These are phyloP conservation scores for Myripristis murdjan DNA, from an alignment of 2,797 vertebrate genomes.

Conservation along the genomic window DNA sequence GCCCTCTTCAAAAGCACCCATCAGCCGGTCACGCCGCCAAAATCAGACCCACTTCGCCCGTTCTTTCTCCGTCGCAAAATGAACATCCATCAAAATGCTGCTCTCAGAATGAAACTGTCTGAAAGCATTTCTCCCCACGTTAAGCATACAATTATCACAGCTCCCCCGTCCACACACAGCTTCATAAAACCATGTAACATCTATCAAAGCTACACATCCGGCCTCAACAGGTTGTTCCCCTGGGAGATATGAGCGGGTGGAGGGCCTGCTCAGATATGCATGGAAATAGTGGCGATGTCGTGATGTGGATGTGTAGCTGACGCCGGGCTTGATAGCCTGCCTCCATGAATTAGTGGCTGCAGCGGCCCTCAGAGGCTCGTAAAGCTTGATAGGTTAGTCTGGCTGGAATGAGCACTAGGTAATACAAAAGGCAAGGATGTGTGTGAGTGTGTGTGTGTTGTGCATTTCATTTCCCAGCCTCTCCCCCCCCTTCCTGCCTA, in stretches of 20 bases:
- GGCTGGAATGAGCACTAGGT: conserved; percentile 60
- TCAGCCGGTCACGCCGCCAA: conserved; percentile 8
- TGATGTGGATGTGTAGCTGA: conserved; percentile 43
- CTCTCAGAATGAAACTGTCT: conserved; percentile 18
- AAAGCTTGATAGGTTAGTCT: conserved; percentile 75
- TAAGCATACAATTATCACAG: conserved; percentile 24
- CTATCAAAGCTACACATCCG: conserved; percentile 29
- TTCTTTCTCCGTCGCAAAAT: conserved; percentile 19
- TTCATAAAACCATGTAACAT: conserved; percentile 44
- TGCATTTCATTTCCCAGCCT: conserved; percentile 33
- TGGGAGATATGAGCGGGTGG: conserved; percentile 37
- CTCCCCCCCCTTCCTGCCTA: conserved; percentile 9
- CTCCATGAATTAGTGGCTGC: conserved; percentile 59
- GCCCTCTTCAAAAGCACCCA: neutral
- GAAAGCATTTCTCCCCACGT: conserved; percentile 11
- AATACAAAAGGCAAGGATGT: conserved; percentile 42
- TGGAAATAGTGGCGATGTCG: conserved; percentile 57
- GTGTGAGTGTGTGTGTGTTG: conserved; percentile 6
- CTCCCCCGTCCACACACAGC: neutral
- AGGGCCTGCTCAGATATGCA: conserved; percentile 72
- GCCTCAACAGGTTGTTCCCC: conserved; percentile 50
- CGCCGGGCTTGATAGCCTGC: conserved; percentile 41
- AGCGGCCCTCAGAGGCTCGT: conserved; percentile 52
- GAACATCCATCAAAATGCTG: neutral
- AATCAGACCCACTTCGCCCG: conserved; percentile 22